These are phyloP conservation scores for Streptopelia turtur DNA, from an alignment of 2,797 vertebrate genomes.

Conservation along the genomic window DNA sequence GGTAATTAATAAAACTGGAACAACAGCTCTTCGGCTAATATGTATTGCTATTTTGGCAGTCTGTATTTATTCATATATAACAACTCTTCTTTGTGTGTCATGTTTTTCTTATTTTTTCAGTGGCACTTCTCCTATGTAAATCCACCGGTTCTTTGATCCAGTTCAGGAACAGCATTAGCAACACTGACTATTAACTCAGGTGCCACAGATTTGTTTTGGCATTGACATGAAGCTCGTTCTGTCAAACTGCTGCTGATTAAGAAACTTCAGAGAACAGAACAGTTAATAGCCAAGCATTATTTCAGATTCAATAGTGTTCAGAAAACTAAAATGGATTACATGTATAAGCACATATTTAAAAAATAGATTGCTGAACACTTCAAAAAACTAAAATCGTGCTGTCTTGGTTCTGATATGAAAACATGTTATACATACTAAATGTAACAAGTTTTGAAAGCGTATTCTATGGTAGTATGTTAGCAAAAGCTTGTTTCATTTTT, in stretches of 20 bases:
- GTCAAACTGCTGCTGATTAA: background rate
- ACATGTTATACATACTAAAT: background rate
- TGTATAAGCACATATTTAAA: background rate
- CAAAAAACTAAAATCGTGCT: background rate
- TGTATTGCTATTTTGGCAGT: background rate
- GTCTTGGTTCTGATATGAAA: background rate
- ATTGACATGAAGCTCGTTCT: background rate
- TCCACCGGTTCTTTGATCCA: background rate
- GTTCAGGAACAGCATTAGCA: background rate
- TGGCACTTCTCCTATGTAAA: background rate
- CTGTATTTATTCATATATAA: background rate
- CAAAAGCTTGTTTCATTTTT: slow-evolving; percentile 18
- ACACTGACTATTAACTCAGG: background rate
- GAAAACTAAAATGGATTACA: background rate
- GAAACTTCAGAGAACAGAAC: background rate
- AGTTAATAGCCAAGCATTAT: background rate
- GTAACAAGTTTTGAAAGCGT: background rate
- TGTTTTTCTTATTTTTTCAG: background rate
- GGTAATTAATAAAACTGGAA: background rate
- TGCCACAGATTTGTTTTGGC: background rate
- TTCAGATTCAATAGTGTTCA: background rate
- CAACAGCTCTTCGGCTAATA: background rate
- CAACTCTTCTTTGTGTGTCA: background rate
- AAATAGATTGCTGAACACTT: background rate
- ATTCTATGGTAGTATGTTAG: background rate